Evolutionary conservation across 2,797 vertebrate species (phyloP).

Genomic region (Limnodromus scolopaceus): DNA sequence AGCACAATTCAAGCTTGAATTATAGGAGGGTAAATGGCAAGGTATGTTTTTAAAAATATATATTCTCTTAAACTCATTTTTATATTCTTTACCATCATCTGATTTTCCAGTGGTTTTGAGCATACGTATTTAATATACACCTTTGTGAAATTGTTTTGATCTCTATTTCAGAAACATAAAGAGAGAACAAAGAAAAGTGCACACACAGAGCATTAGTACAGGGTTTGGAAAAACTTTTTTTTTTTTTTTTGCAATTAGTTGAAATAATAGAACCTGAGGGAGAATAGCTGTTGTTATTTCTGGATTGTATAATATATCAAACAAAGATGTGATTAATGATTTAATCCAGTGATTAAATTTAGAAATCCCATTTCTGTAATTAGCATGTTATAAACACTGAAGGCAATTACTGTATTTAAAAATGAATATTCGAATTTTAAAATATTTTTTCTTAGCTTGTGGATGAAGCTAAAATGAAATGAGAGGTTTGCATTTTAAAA

Average conservation of each 20-base stretch:
- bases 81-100: not conserved
- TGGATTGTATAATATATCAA: not conserved
- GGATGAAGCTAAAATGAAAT: not conserved
- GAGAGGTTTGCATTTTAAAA: not conserved
- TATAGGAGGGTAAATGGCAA: not conserved
- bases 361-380: conserved; percentile 20
- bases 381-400: not conserved
- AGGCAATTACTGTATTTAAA: not conserved
- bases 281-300: not conserved
- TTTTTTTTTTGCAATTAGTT: not conserved
- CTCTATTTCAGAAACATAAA: not conserved
- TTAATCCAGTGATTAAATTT: conserved; percentile 14
- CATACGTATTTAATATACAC: not conserved
- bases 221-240: not conserved
- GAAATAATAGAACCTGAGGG: not conserved
- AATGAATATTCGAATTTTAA: not conserved
- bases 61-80: not conserved
- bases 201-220: not conserved
- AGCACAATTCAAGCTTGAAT: not conserved
- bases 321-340: not conserved
- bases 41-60: not conserved
- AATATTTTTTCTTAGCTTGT: not conserved
- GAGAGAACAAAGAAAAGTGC: not conserved
- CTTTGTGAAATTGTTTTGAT: not conserved
- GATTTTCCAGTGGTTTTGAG: not conserved